Conservation (phyloP, 2,888 invertebrate genomes). For the Pristionchus arcanus region DNA sequence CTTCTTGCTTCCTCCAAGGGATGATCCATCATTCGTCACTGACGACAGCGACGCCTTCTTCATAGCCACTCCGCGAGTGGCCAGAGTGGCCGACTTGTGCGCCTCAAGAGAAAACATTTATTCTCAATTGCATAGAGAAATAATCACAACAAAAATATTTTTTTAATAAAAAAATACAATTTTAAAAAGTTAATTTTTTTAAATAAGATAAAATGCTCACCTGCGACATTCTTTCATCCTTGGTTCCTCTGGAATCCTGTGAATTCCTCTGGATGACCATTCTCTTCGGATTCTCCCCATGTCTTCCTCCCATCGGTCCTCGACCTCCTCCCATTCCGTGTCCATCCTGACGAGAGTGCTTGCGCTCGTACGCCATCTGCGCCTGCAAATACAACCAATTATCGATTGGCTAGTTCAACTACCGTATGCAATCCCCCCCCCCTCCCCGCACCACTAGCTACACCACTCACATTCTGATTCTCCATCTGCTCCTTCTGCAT, state of each 20-base stretch:
- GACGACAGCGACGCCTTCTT: neutral
- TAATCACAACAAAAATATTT: neutral
- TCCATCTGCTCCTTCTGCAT: constrained; percentile 65
- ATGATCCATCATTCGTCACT: neutral
- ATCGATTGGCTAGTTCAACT: neutral
- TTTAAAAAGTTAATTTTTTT: neutral
- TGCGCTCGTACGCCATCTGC: constrained; percentile 15
- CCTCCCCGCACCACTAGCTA: neutral
- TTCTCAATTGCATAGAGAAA: neutral
- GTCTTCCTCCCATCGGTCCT: neutral
- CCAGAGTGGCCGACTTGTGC: constrained; percentile 26
- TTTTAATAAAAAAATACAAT: neutral
- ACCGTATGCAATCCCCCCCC: neutral
- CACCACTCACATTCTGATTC: constrained; percentile 59
- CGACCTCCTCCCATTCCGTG: constrained; percentile 1
- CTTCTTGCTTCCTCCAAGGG: constrained; percentile 3
- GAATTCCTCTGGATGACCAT: constrained; percentile 33
- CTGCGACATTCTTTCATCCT: constrained; percentile 3
- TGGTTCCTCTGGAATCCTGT: neutral
- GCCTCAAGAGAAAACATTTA: neutral
- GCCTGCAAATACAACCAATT: constrained; percentile 14
- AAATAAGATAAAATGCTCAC: neutral
- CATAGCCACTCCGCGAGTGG: neutral
- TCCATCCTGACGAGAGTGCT: constrained; percentile 21
- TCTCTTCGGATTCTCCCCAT: constrained; percentile 37